Evolutionary conservation across 2,888 invertebrate genomes (phyloP).

Genomic region (Gymnocheta viridis): DNA sequence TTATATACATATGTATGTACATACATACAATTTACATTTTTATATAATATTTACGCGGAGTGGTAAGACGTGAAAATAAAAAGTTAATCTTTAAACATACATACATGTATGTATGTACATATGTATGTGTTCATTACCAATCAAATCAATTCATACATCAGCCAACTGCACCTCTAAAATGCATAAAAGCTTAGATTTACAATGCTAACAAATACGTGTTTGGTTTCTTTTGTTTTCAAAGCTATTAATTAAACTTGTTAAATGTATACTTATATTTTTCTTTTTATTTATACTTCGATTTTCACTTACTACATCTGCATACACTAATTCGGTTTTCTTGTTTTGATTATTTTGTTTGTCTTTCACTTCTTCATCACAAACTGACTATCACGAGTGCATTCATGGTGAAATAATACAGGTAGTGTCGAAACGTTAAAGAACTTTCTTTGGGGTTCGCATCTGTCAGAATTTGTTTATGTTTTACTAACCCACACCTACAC

Average conservation of each 20-base stretch:
- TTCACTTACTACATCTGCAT: constrained; percentile 35
- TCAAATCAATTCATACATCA: constrained; percentile 17
- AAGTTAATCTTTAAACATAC: neutral
- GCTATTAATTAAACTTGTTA: neutral
- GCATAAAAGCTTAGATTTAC: neutral
- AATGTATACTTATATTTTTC: neutral
- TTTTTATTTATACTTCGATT: neutral
- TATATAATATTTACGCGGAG: neutral
- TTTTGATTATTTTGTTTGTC: constrained; percentile 38
- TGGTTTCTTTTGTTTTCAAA: neutral
- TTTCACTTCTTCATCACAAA: neutral
- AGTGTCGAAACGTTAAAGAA: no score
- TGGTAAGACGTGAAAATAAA: constrained; percentile 18
- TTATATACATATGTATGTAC: neutral
- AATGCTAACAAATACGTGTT: neutral
- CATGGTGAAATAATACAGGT: neutral
- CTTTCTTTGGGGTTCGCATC: no score
- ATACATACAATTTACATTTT: neutral
- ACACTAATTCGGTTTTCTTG: constrained; percentile 31
- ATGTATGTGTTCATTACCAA: neutral
- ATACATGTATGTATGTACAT: neutral
- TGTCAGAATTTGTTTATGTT: no score
- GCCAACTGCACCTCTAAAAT: neutral
- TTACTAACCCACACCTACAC: no score
- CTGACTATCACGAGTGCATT: constrained; percentile 3